Evolutionary conservation across 2,113 vertebrate genomes (phyloP).

Genomic region (Benitochromis conjunctus): DNA sequence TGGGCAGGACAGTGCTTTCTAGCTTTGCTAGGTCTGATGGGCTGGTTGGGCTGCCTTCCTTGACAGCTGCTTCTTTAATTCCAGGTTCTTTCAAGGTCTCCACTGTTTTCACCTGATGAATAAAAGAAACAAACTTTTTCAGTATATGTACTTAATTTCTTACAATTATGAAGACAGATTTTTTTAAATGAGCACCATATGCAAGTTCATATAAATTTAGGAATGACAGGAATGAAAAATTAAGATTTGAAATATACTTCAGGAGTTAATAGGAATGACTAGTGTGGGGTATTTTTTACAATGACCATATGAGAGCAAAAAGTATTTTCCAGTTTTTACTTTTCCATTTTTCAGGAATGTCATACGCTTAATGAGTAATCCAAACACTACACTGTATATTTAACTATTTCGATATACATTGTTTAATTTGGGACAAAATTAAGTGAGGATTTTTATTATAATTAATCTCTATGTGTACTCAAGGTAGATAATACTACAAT

Average conservation of each 20-base stretch:
- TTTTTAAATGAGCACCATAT: background rate
- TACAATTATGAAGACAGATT: background rate
- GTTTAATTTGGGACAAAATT: background rate
- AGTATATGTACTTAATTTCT: background rate
- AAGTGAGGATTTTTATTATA: background rate
- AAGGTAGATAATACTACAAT: background rate
- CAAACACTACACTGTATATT: background rate
- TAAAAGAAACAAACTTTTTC: slow-evolving; percentile 40
- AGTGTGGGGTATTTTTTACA: background rate
- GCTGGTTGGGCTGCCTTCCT: slow-evolving; percentile 84
- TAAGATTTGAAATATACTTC: background rate
- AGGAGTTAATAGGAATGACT: background rate
- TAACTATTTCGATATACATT: background rate
- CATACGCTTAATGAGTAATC: background rate
- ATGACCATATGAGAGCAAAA: background rate
- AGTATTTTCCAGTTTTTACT: background rate
- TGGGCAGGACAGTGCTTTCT: slow-evolving; percentile 91
- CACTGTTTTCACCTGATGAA: slow-evolving; percentile 69
- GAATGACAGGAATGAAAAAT: background rate
- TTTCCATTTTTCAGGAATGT: background rate
- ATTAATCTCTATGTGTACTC: background rate
- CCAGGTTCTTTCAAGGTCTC: slow-evolving; percentile 74
- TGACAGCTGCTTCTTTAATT: slow-evolving; percentile 72
- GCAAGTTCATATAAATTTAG: background rate
- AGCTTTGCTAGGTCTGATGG: slow-evolving; percentile 90